Base-by-base conservation (phyloP, 1,140 invertebrate species). In the Teleopsis dalmanni region DNA sequence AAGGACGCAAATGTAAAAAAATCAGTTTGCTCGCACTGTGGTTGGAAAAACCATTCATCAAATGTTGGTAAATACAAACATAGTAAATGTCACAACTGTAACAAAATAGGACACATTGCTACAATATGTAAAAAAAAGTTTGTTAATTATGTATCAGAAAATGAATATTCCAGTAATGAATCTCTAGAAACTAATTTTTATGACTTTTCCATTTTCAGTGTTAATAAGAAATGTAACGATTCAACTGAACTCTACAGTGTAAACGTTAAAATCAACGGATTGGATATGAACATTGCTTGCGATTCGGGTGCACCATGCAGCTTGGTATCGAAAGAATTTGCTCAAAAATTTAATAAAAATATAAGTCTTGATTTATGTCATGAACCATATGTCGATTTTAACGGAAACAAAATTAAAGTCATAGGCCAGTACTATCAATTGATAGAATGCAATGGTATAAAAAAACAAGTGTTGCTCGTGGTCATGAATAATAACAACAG, bases 391-490 rank as follows among this genome's bases (percentile, higher is more conserved):
- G 45, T 47, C 10, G 34, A 37, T 47, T 38, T 18, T 47, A 47
- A 47, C 37, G 45, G 45, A 25, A 38, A 47, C 19, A 25, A 31
- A 47, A 47, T 47, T n/a, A 54, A 51, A 35, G 38, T 43, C 11
- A 16, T 43, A 36, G 41, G 48, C 23, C 21, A 50, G 22, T 43
- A 33, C 14, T 13, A 16, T 44, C 29, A 35, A 16, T 36, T 19
- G 3, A 26, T 50, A 36, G 41, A 50, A 35, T 29, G 23, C 10
- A 50, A 40, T 36, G 36, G 36, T 26, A 22, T 37, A 40, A 48
- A 38, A 18, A 38, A 29, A 26, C 38, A 37, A 44, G 31, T 50
- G 13, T 21, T 25, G 14, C 13, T 50, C 4, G 29, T 50, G 14
- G 48, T 44, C 3, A 38, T 21, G 13, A 37, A 48, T 36, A 37